A percentile compares a stretch with the other conserved stretches of the same genome.
Conservation (phyloP, 2,113 vertebrate species). For the Ceratotherium simum region DNA sequence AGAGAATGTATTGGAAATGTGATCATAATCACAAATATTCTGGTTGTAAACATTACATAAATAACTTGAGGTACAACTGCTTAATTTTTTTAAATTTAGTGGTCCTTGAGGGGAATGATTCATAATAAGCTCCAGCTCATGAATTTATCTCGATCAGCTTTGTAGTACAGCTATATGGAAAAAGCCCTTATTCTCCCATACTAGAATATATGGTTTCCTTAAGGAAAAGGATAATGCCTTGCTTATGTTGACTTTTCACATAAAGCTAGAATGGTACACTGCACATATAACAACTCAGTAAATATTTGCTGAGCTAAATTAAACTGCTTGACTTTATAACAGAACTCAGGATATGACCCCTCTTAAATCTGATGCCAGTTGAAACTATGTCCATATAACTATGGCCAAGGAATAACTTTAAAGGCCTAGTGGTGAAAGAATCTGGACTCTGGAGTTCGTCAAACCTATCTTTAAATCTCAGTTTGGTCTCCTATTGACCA, state of each 20-base stretch:
- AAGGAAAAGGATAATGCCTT: background rate
- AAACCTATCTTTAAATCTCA: background rate
- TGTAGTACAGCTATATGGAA: background rate
- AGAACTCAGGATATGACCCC: background rate
- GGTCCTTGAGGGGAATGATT: background rate
- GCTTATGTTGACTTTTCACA: background rate
- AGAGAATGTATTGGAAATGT: background rate
- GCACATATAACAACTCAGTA: background rate
- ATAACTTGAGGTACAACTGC: background rate
- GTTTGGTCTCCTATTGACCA: background rate
- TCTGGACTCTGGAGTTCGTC: background rate
- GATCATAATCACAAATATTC: background rate
- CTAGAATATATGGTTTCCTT: background rate
- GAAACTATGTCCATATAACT: background rate
- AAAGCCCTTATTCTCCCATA: background rate
- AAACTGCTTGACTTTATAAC: background rate
- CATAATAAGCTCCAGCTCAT: background rate
- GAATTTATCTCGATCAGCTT: background rate
- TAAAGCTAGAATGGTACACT: background rate
- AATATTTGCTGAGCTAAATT: background rate
- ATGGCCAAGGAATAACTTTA: background rate
- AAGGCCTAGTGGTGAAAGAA: background rate
- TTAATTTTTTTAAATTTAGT: background rate
- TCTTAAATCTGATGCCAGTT: background rate
- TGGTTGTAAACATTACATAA: background rate